A percentile compares a stretch with the other conserved stretches of the same genome.
Evolutionary conservation across 30 jellyfish, hydroid and myxozoan genomes (phyloP).

Genomic region (Aurelia coerulea): DNA sequence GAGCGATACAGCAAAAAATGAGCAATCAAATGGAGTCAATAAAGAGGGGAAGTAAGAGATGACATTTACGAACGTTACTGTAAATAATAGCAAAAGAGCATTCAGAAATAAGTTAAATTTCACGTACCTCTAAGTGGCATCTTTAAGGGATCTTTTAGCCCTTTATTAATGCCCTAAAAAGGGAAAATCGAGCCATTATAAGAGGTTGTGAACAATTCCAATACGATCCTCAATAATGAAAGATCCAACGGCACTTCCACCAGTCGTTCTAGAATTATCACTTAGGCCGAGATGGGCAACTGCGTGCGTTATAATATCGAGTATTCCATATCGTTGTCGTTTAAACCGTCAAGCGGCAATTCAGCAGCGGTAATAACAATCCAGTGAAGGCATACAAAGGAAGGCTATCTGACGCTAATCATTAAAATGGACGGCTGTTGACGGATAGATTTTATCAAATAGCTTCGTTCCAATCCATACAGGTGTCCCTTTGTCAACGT

Average conservation of each 20-base stretch:
- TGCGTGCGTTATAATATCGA: neutral
- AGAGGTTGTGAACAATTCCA: too few relatives aligned
- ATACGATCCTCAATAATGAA: too few relatives aligned
- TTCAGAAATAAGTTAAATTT: too few relatives aligned
- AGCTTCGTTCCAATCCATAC: constrained; percentile 23
- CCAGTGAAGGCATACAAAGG: too few relatives aligned
- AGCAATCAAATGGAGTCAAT: too few relatives aligned
- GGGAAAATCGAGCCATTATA: neutral
- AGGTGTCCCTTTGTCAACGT: constrained; percentile 62
- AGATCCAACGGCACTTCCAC: neutral
- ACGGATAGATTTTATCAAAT: neutral
- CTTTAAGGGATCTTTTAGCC: constrained; percentile 55
- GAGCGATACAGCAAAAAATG: too few relatives aligned
- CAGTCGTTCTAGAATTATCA: neutral
- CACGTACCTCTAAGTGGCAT: constrained; percentile 75
- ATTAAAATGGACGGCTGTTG: neutral
- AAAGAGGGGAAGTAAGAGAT: too few relatives aligned
- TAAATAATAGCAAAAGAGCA: too few relatives aligned
- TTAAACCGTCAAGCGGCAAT: too few relatives aligned
- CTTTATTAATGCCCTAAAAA: constrained; percentile 66
- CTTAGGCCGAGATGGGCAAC: neutral
- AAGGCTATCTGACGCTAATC: neutral
- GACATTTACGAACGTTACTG: too few relatives aligned
- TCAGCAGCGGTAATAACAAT: too few relatives aligned
- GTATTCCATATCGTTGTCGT: neutral